Evolutionary conservation across 1,140 invertebrate species (phyloP), one percentile per base, ranked within the genome.

Genomic region (Anagrus nilaparvatae): DNA sequence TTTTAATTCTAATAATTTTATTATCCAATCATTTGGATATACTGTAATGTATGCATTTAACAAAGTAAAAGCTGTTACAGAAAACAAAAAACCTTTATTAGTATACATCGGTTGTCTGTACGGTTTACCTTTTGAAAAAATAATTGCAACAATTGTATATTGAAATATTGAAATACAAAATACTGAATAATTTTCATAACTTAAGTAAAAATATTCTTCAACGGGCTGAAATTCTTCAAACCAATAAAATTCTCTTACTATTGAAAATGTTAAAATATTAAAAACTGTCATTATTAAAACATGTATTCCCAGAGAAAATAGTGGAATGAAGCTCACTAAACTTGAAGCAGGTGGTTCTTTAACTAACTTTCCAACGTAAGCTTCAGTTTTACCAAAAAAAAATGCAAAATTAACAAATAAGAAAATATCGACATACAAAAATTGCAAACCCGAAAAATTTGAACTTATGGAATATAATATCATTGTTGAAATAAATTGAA

Each of bases 91-190:
- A 2, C 75, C 64, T 42, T 60, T 69, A 58, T 96, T 97, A 0
- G 83, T 88, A 33, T 81, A 81, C 1, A 97, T 76, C 0, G 82
- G 74, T 55, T 81, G 79, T 18, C 94, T 72, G 56, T 93, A 96
- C 0, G 94, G 94, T 21, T 82, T 79, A 0, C 93, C 93, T 52
- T 87, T 84, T 0, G 88, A 91, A 61, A 92, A 97, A 6, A 87
- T 79, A 47, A 96, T 74, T 1, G 88, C 87, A 53, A 94, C 70
- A 12, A 79, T 86, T 18, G 97, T 85, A 58, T 97, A 98, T 56
- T 97, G 94, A 56, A 93, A 97, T 54, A 84, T 81, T 0, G 91
- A 92, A 2, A 93, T 69, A 0, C 79, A 72, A 55, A 87, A 98
- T 18, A 97, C 78, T 0, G 82, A 77, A 56, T 87, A 90, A 54